Conservation (phyloP, 2,113 vertebrate species). For the Etheostoma cragini region DNA sequence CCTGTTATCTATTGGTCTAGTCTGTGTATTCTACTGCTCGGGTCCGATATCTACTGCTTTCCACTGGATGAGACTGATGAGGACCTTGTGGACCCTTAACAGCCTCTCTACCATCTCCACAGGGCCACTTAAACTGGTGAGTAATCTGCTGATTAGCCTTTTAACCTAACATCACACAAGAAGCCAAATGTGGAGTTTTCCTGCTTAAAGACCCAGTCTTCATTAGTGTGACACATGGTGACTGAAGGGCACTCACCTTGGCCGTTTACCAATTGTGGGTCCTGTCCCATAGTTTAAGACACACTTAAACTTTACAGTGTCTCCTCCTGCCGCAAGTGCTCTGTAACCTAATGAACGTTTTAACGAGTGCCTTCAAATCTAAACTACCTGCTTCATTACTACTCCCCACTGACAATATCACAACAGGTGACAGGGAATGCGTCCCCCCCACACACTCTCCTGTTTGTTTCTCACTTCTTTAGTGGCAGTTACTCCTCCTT, state of each 20-base stretch:
- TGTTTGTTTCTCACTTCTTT: slow-evolving; percentile 43
- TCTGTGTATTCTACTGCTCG: slow-evolving; percentile 23
- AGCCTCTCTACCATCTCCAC: slow-evolving; percentile 31
- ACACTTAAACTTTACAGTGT: slow-evolving; percentile 27
- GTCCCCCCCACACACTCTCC: not conserved
- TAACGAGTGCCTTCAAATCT: slow-evolving; percentile 64
- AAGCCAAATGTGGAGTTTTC: slow-evolving; percentile 41
- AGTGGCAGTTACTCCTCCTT: slow-evolving; percentile 23
- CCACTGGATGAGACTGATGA: slow-evolving; percentile 32
- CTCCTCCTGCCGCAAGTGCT: slow-evolving; percentile 36
- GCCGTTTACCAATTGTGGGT: slow-evolving; percentile 33
- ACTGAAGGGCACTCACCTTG: slow-evolving; percentile 50
- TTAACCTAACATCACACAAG: slow-evolving; percentile 55
- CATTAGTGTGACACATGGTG: slow-evolving; percentile 61
- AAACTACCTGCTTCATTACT: slow-evolving; percentile 46
- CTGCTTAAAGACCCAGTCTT: slow-evolving; percentile 45
- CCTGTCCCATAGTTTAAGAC: slow-evolving; percentile 46
- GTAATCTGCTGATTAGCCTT: slow-evolving; percentile 63
- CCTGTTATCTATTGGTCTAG: slow-evolving; percentile 25
- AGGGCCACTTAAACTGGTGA: slow-evolving; percentile 70
- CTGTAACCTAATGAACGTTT: slow-evolving; percentile 60
- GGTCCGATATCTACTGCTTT: slow-evolving; percentile 27
- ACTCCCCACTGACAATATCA: slow-evolving; percentile 39
- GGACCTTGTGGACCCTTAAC: slow-evolving; percentile 38
- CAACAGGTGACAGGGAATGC: slow-evolving; percentile 33